Evolutionary conservation across 2,113 vertebrate genomes (phyloP), one percentile per base, ranked within the genome.

Genomic region (Erythrolamprus reginae): DNA sequence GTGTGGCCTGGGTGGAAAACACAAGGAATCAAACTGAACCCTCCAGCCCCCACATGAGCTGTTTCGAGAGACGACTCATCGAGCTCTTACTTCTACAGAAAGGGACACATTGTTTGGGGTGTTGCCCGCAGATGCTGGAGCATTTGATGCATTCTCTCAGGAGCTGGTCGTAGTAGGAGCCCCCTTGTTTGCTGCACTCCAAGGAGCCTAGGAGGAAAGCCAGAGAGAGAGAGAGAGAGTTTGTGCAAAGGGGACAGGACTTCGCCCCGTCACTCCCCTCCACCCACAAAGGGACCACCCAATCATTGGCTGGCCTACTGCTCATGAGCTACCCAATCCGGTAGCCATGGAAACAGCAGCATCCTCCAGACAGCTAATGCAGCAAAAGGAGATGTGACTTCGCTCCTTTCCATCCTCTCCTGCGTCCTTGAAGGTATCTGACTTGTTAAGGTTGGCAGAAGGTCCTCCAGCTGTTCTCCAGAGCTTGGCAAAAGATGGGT

Each of bases 261-360:
- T 26, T 45, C 58, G 52, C 52, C 42, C 42, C 1, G 1, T 38
- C 13, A 3, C 2, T 10, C 21, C 48, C 1, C 70, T 21, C 70
- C 70, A 21, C 12, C n/a, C 33, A 50, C 23, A 1, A 38, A 77
- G 48, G 58, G 33, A 58, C 55, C 55, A 24, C 33, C 84, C 65
- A n/a, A 17, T 82, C 42, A 15, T 52, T 23, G 12, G 28, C 6
- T 38, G 5, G 45, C 52, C 70, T 33, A 23, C 58, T 8, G 53
- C 48, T 91, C 45, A 51, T 51, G 88, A 70, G 84, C 58, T 70
- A 26, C 10, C 42, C 5, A 9, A 13, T 45, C 56, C 51, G 0
- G 53, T 88, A 28, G 53, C 70, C 28, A 91, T 84, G 90, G 90
- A 82, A 88, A 91, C 86, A 38, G 52, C 42, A 58, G 86, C 70